Percentiles rank a stretch among this genome's conserved stretches.
Conservation (phyloP, 2,888 invertebrate genomes). For the Microctonus brassicae region DNA sequence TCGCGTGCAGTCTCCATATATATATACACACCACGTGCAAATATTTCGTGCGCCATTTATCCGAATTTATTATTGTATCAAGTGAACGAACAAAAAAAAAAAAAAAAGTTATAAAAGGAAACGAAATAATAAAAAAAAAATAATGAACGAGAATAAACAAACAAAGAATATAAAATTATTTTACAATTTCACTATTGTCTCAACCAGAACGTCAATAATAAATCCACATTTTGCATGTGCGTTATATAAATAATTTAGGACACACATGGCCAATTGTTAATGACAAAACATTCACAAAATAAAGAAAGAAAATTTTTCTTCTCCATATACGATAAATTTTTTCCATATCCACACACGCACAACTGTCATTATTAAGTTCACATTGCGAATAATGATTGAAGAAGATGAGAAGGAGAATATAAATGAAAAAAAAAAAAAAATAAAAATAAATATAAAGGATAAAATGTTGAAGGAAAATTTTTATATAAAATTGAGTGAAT, state of each 20-base stretch:
- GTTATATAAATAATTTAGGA: not conserved
- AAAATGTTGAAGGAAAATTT: not conserved
- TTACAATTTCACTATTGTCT: conserved; percentile 18
- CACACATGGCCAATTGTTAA: not conserved
- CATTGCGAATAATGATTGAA: conserved; percentile 10
- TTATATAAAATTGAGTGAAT: not conserved
- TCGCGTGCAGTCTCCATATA: conserved; percentile 17
- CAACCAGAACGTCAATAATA: conserved; percentile 12
- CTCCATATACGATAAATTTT: not conserved
- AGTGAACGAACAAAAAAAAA: not conserved
- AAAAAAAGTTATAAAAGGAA: not conserved
- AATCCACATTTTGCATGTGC: not conserved
- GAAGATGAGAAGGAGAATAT: no score
- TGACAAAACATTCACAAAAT: not conserved
- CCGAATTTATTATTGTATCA: conserved; percentile 9
- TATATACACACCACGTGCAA: not conserved
- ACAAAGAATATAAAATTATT: not conserved
- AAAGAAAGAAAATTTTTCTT: not conserved
- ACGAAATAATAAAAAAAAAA: not conserved
- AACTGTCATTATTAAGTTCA: conserved; percentile 12
- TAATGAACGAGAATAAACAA: not conserved
- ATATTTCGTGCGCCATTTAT: conserved; percentile 33
- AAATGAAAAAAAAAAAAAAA: not conserved
- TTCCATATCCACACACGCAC: not conserved
- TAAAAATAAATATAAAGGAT: not conserved